A percentile compares a stretch with the other conserved stretches of the same genome.
Evolutionary conservation across 2,797 vertebrate species (phyloP).

Genomic region (Lophura swinhoii): DNA sequence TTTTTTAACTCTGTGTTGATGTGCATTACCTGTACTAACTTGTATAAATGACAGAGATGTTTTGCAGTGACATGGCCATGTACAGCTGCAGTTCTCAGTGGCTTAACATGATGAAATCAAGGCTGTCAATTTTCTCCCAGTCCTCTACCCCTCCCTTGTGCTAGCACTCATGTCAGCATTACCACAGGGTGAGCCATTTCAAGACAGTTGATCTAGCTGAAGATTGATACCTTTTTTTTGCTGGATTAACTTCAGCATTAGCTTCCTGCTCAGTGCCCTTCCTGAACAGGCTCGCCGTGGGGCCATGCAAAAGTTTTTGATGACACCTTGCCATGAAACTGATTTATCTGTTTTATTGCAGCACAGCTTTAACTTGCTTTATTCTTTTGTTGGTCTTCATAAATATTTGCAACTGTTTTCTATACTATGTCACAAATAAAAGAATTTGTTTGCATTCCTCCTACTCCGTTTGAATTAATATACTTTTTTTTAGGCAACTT

Average conservation of each 20-base stretch:
- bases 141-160: background rate
- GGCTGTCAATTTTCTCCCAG: background rate
- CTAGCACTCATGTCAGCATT: background rate
- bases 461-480: fast-evolving
- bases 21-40: background rate
- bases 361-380: background rate
- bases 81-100: background rate
- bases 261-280: background rate
- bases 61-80: background rate
- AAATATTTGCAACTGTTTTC: background rate
- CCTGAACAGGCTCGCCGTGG: background rate
- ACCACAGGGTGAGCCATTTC: background rate
- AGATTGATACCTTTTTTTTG: background rate
- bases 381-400: background rate
- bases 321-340: background rate
- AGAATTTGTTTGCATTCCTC: background rate
- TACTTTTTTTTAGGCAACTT: background rate
- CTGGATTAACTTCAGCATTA: background rate
- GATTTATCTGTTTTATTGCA: background rate
- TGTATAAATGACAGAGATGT: background rate
- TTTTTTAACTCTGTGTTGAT: background rate
- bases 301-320: background rate
- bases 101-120: background rate
- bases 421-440: background rate
- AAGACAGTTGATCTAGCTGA: background rate